Base-by-base conservation (phyloP, 1,140 invertebrate species). In the Nebria ingens region DNA sequence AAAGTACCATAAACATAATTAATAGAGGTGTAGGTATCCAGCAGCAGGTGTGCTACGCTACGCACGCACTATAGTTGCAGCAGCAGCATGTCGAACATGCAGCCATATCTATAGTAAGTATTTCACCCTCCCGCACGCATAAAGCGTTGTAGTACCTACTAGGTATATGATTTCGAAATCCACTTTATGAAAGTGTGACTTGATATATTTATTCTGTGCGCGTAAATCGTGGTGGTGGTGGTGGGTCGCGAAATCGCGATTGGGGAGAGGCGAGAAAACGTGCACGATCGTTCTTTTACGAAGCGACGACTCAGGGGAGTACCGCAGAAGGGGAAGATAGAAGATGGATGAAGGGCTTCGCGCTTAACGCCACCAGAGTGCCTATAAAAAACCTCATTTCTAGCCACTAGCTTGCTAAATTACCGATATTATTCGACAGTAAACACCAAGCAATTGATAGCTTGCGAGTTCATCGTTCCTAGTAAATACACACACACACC, bases 311-410 rank as follows among this genome's bases (percentile, higher is more conserved):
- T 50, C 25, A 13, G 51, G 59, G 49, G 58, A 63, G 56, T 40
- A 60, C 56, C 56, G 52, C 56, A 61, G 62, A 60, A 59, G 52
- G 12, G 52, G 57, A n/a, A n/a, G n/a, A n/a, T n/a, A 52, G 57
- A 67, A 67, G 66, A 67, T 63, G 66, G 66, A 67, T 67, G 54
- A 63, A 54, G 62, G 56, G 61, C 61, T 63, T 64, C 59, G 53
- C 64, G 62, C 64, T 59, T 61, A 25, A 52, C 56, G 56, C 51
- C 54, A 17, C 54, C 56, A 57, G 56, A 56, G 61, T 58, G 52
- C 51, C 60, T 59, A 63, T 63, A 63, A 63, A 63, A 61, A 61
- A 59, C 40, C 61, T 59, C 60, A 61, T 62, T 63, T 61, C 62
- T 57, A 67, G 64, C 63, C 64, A 58, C 63, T 61, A 45, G 61